Percentiles rank a stretch among this genome's conserved stretches.
phyloP scores from a whole-genome alignment of 2,797 vertebrate species.

The Hippocampus kuda region DNA sequence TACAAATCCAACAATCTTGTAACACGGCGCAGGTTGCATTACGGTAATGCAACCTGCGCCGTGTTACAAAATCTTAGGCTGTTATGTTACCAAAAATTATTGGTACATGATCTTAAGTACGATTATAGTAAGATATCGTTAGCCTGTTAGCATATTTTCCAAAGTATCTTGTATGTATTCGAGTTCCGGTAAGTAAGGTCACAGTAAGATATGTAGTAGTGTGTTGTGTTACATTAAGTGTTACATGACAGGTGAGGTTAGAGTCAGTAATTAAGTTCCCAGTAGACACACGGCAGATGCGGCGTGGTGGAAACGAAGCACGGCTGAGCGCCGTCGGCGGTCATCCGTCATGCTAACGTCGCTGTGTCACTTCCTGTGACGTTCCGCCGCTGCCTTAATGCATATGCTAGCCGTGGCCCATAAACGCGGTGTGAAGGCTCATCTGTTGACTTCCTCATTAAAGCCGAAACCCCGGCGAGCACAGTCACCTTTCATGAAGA shows the following conservation, averaged over 20 bases:
- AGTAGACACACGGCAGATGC: conserved; percentile 23
- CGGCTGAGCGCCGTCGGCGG: conserved; percentile 15
- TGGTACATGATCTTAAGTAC: too few relatives aligned
- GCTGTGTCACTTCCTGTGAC: conserved; percentile 52
- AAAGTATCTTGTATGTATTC: too few relatives aligned
- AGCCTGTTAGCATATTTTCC: too few relatives aligned
- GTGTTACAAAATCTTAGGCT: too few relatives aligned
- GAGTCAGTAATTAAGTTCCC: background rate
- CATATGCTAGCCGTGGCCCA: conserved; percentile 43
- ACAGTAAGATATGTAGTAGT: background rate
- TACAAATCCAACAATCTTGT: too few relatives aligned
- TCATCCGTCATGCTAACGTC: conserved; percentile 49
- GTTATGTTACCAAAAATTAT: too few relatives aligned
- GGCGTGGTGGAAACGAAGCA: conserved; percentile 31
- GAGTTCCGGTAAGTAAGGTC: background rate
- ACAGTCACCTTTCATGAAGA: conserved; percentile 59
- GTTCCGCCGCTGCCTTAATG: conserved; percentile 45
- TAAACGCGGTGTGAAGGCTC: conserved; percentile 54
- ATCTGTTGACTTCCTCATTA: conserved; percentile 60
- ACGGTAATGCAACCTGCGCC: too few relatives aligned
- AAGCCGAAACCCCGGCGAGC: conserved; percentile 40
- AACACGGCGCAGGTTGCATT: too few relatives aligned
- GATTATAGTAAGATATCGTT: too few relatives aligned
- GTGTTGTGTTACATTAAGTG: background rate
- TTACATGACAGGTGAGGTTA: background rate